phyloP scores from a whole-genome alignment of 2,113 vertebrate genomes.

The Odontesthes bonariensis region DNA sequence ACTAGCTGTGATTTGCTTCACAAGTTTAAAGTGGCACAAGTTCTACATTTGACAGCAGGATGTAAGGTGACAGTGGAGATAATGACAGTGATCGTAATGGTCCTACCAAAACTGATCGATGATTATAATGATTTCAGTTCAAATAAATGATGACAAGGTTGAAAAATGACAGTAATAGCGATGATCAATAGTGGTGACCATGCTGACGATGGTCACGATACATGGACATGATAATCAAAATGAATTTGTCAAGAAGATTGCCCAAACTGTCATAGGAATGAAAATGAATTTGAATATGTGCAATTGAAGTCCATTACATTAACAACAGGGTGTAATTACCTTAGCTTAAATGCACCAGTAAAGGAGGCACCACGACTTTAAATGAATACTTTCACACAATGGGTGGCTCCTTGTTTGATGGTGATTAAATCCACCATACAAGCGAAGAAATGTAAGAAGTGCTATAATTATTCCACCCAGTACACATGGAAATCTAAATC shows the following conservation, averaged over 20 bases:
- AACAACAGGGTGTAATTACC: conserved; percentile 48
- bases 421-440: conserved; percentile 57
- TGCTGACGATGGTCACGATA: neutral
- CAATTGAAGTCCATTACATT: conserved; percentile 34
- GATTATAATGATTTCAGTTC: conserved; percentile 26
- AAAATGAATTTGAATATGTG: conserved; percentile 29
- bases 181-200: conserved; percentile 20
- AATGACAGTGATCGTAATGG: conserved; percentile 16
- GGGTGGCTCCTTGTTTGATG: conserved; percentile 14
- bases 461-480: conserved; percentile 62
- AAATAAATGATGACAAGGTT: conserved; percentile 22
- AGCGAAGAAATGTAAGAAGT: conserved; percentile 45
- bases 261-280: conserved; percentile 1
- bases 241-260: conserved; percentile 28
- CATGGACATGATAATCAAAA: conserved; percentile 14
- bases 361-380: conserved; percentile 7
- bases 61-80: conserved; percentile 25
- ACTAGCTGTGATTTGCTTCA: conserved; percentile 46
- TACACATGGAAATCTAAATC: conserved; percentile 45
- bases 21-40: conserved; percentile 40
- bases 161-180: conserved; percentile 3
- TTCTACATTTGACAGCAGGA: conserved; percentile 30
- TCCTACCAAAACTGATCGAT: conserved; percentile 35
- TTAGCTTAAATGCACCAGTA: conserved; percentile 27
- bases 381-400: conserved; percentile 23